A percentile compares a stretch with the other conserved stretches of the same genome.
Conservation (phyloP, 2,113 vertebrate species). For the Anas platyrhynchos region DNA sequence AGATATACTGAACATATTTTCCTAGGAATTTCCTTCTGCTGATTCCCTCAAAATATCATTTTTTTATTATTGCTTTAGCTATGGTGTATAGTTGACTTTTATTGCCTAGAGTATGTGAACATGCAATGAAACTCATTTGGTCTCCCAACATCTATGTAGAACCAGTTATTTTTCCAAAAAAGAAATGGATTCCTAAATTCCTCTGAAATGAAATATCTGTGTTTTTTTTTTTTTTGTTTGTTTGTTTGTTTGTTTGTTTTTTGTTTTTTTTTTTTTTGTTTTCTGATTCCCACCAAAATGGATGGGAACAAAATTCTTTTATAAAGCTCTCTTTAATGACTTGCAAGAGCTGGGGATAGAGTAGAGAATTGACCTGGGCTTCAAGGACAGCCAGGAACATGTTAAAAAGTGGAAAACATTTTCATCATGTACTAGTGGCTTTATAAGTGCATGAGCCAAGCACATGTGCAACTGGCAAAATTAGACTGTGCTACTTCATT, state of each 20-base stretch:
- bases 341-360: background rate
- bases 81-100: background rate
- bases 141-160: background rate
- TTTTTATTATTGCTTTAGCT: background rate
- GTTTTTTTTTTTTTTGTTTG: too few relatives aligned
- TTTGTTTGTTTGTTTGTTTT: too few relatives aligned
- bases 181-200: background rate
- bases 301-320: background rate
- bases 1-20: background rate
- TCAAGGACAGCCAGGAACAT: background rate
- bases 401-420: background rate
- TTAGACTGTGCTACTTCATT: background rate
- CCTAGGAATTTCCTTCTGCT: background rate
- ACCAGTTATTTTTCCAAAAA: background rate
- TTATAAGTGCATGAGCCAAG: background rate
- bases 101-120: background rate
- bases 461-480: background rate
- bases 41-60: background rate
- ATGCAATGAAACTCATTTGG: background rate
- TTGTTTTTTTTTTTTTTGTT: background rate
- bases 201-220: background rate
- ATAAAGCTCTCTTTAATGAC: background rate
- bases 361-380: background rate
- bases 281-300: background rate
- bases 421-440: background rate